Evolutionary conservation across 2,113 vertebrate species (phyloP).

Genomic region (Chamaetylas fuelleborni): DNA sequence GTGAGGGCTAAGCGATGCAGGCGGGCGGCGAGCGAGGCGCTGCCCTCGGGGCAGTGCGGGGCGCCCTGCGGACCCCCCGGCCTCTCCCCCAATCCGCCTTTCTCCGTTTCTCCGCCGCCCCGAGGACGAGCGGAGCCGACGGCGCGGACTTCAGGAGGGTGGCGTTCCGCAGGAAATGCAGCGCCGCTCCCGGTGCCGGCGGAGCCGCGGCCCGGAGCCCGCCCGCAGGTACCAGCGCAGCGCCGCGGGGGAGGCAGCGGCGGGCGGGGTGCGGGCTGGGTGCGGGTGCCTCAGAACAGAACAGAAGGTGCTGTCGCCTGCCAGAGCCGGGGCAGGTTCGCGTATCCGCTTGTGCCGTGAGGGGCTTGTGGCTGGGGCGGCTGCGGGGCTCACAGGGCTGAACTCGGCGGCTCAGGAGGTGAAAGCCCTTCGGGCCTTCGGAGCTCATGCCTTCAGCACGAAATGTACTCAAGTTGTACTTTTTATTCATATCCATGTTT

Average conservation of each 20-base stretch:
- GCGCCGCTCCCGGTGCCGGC: neutral
- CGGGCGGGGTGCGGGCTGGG: no score
- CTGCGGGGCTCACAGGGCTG: no score
- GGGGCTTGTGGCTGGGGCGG: neutral
- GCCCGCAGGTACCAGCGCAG: neutral
- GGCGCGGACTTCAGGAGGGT: neutral
- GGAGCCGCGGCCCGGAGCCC: neutral
- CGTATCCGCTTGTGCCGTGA: fast-evolving
- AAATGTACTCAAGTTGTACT: fast-evolving
- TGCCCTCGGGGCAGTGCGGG: neutral
- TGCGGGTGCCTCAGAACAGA: neutral
- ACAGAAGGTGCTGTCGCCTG: fast-evolving
- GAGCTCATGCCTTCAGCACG: neutral
- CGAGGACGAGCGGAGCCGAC: neutral
- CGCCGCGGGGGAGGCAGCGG: neutral
- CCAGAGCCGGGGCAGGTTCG: fast-evolving
- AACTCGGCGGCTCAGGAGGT: no score
- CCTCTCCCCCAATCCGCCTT: neutral
- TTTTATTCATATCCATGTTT: neutral
- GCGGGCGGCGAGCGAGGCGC: neutral
- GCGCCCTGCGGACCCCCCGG: neutral
- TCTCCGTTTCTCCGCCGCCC: neutral
- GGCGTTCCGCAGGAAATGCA: slow-evolving; percentile 43
- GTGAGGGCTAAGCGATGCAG: neutral
- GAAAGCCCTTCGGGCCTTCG: neutral